phyloP scores from a whole-genome alignment of 2,113 vertebrate species.

The Morone chrysops region DNA sequence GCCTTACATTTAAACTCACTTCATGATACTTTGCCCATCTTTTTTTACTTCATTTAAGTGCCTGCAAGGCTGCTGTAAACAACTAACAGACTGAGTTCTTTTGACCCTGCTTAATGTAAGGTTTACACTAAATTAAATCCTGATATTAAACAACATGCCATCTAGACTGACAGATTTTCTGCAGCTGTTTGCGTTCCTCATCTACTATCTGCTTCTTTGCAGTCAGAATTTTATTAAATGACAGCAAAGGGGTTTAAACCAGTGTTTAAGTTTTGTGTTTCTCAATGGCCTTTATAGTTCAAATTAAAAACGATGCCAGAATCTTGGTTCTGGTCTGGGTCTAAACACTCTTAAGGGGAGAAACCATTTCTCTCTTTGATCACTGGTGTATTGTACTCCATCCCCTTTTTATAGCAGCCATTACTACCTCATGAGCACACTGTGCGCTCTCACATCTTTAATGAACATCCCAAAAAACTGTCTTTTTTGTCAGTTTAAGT shows the following conservation, averaged over 20 bases:
- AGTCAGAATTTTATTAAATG: neutral
- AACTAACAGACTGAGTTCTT: neutral
- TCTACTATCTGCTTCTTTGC: neutral
- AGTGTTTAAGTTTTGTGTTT: neutral
- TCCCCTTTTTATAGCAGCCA: conserved; percentile 39
- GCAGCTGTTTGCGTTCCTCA: neutral
- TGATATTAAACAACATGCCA: neutral
- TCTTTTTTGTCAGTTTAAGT: conserved; percentile 42
- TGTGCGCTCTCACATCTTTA: conserved; percentile 49
- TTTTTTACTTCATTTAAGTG: neutral
- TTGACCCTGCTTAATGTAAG: neutral
- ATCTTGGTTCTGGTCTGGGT: conserved; percentile 13
- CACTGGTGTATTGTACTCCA: conserved; percentile 35
- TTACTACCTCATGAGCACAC: conserved; percentile 31
- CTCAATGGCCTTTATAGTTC: neutral
- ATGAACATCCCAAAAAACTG: conserved; percentile 51
- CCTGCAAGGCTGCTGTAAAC: neutral
- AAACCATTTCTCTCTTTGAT: conserved; percentile 31
- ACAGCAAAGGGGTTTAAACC: neutral
- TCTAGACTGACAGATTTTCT: neutral
- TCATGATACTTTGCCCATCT: neutral
- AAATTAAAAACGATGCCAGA: neutral
- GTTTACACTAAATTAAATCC: neutral
- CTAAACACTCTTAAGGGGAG: conserved; percentile 2
- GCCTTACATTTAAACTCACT: neutral